Evolutionary conservation across 1,140 invertebrate genomes (phyloP), one percentile per base, ranked within the genome.

Genomic region (Scaptomyza montana): DNA sequence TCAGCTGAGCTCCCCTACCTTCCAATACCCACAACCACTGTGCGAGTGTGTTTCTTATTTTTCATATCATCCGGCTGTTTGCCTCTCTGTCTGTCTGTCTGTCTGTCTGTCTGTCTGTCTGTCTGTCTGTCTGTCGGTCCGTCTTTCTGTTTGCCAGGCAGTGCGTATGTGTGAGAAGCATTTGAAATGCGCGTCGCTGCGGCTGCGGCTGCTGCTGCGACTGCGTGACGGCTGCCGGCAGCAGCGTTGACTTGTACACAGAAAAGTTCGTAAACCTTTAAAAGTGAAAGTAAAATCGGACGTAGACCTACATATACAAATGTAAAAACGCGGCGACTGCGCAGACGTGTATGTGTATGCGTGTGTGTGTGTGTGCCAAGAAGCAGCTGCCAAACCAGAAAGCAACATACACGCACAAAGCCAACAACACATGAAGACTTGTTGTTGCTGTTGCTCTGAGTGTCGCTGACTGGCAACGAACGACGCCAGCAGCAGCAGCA

Each of bases 261-360:
- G 76, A 91, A 91, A 91, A 91, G 90, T 91, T 91, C 90, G 90
- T 91, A 91, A 79, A 91, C 90, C 90, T 91, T 91, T 90, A 91
- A 91, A 91, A 91, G 90, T 91, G 90, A 91, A 91, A 91, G 90
- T 91, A 91, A 85, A 85, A 90, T 90, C 90, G 90, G 86, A 91
- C 90, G 77, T 91, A 91, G 90, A 91, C 90, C 90, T 91, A 91
- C 90, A 91, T 91, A 91, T 91, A 91, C 90, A 74, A 81, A 61
- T 74, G 77, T 70, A 85, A 69, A 76, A 67, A 49, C 30, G 60
- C 74, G 55, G 43, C 70, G 47, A 77, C 74, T 28, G 43, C 50
- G 65, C 59, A 56, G 45, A 47, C 55, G 30, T 47, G 16, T 13
- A 5, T 33, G 25, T 55, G 36, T 61, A 50, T 16, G 19, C 21